Evolutionary conservation across 1,140 invertebrate genomes (phyloP), one percentile per base, ranked within the genome.

Genomic region (Megathymus violae): DNA sequence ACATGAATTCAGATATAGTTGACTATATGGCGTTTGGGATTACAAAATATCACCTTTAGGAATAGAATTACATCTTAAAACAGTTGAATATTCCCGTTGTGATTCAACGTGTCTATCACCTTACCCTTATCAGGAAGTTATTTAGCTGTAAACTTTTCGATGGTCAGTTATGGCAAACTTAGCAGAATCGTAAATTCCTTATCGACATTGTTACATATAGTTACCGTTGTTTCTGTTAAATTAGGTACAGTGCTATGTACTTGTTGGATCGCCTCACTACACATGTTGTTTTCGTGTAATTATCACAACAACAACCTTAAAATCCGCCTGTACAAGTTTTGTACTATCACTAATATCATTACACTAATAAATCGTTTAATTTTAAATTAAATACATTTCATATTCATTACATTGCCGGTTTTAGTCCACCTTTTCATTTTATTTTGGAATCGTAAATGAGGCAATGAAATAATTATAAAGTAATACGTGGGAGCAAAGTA

Each of bases 171-270:
- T 1, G 7, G 7, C 27, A 7, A 9, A 9, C 9, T 3, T 4
- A 31, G 27, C 9, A 7, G 4, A 7, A 7, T 7, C 27, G 7
- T 31, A 9, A 4, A 31, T 43, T 14, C 40, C 15, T 56, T 9
- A 17, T 13, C 51, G 40, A 27, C 17, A 43, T 27, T 54, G 10
- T 56, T 56, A 43, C n/a, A n/a, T n/a, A 41, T 43, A 56, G 51
- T 56, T 56, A 43, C 51, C 51, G 51, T 27, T 40, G 22, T 56
- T 22, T 27, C 19, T 43, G 41, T 56, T 19, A 16, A 14, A 40
- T 10, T 15, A 41, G 51, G 19, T 38, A 19, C 38, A 27, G 19
- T 56, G 19, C 19, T 48, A 11, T 25, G n/a, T n/a, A n/a, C 5
- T 22, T 22, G 2, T 22, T 22, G 19, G 19, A 22, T 22, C 19